phyloP scores from a whole-genome alignment of 92 coral and sea anemone species.

The Virgularia gustaviana region DNA sequence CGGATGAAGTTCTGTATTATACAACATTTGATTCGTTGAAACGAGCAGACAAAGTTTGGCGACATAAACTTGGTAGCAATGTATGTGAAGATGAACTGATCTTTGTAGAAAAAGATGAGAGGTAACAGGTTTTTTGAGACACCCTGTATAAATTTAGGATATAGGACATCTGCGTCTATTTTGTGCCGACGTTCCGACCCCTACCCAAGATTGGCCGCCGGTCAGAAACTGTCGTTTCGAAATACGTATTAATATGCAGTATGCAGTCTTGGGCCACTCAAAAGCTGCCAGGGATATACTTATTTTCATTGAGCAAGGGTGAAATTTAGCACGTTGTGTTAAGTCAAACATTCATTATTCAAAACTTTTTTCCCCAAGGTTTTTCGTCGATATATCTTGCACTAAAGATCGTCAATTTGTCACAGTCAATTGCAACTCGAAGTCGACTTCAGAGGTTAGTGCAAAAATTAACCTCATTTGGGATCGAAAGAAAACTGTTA shows the following conservation, averaged over 20 bases:
- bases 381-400: constrained; percentile 75
- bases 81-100: constrained; percentile 58
- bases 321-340: no score
- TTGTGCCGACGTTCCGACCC: not conserved
- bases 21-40: constrained; percentile 64
- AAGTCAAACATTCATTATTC: no score
- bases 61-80: constrained; percentile 65
- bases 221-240: no score
- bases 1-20: constrained; percentile 68
- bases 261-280: no score
- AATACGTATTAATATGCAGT: no score
- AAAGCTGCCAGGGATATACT: no score
- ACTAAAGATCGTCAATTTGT: constrained; percentile 81
- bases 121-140: constrained; percentile 57
- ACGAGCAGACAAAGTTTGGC: constrained; percentile 68
- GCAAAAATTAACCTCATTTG: no score
- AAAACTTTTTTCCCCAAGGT: constrained; percentile 48
- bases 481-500: no score
- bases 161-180: not conserved
- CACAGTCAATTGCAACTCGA: constrained; percentile 84
- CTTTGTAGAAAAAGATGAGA: constrained; percentile 79
- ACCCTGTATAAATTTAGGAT: no score
- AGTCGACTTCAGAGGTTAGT: constrained; percentile 86
- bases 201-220: no score
- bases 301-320: no score